phyloP scores from a whole-genome alignment of 2,113 vertebrate genomes.

The Zeus faber region DNA sequence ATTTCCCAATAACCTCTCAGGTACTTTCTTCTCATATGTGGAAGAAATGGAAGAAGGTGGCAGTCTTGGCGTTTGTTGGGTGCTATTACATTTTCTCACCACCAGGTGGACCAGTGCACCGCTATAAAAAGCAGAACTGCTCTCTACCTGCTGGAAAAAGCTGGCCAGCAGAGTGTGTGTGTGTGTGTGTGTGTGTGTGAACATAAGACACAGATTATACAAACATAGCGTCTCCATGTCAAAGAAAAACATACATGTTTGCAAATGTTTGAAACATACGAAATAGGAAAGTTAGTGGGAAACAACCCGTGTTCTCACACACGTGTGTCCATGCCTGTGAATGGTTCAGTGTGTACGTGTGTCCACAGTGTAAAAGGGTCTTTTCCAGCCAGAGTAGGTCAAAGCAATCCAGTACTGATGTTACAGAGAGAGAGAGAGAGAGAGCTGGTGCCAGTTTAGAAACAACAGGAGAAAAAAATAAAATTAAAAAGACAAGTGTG shows the following conservation, averaged over 20 bases:
- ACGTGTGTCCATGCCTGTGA: too few species aligned
- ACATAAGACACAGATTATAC: too few species aligned
- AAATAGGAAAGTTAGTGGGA: too few species aligned
- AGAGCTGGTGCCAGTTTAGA: conserved; percentile 39
- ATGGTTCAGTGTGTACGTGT: too few species aligned
- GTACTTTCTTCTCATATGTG: not conserved
- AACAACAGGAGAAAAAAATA: conserved; percentile 44
- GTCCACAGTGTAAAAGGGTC: conserved; percentile 23
- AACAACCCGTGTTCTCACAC: too few species aligned
- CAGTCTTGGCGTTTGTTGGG: not conserved
- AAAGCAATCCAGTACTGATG: conserved; percentile 66
- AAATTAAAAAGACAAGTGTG: conserved; percentile 40
- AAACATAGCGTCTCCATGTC: too few species aligned
- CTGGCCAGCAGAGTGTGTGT: not conserved
- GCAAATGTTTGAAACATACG: too few species aligned
- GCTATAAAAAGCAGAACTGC: conserved; percentile 7
- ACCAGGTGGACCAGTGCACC: conserved; percentile 55
- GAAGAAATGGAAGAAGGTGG: not conserved
- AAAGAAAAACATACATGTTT: too few species aligned
- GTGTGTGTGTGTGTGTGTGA: conserved; percentile 5
- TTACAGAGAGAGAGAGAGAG: conserved; percentile 43
- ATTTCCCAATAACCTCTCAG: not conserved
- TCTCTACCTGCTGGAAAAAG: conserved; percentile 35
- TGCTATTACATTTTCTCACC: conserved; percentile 25
- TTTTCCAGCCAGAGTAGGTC: conserved; percentile 59